Evolutionary conservation across 2,113 vertebrate genomes (phyloP).

Genomic region (Leucopternis melanops): DNA sequence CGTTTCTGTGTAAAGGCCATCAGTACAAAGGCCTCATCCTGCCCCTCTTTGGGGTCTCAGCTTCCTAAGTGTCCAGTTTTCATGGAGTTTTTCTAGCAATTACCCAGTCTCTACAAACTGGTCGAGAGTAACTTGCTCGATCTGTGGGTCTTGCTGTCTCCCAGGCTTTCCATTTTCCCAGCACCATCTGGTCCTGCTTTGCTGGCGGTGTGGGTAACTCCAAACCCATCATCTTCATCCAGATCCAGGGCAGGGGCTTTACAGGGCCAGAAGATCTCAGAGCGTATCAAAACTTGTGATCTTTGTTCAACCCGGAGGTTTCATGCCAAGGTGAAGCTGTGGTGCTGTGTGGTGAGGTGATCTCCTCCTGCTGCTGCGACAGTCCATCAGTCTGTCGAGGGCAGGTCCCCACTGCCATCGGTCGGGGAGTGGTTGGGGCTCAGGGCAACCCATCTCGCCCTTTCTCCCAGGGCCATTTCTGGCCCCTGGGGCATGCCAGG

Average conservation of each 20-base stretch:
- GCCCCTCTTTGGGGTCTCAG: neutral
- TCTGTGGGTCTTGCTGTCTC: neutral
- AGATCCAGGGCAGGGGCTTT: neutral
- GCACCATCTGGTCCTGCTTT: neutral
- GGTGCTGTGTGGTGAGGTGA: neutral
- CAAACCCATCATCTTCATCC: neutral
- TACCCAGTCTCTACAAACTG: neutral
- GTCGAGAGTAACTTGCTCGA: neutral
- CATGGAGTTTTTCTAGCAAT: neutral
- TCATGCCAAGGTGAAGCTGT: neutral
- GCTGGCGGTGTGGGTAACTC: neutral
- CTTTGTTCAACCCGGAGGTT: neutral
- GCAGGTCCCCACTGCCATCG: fast-evolving
- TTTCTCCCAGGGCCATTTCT: neutral
- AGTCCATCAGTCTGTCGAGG: neutral
- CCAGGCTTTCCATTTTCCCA: neutral
- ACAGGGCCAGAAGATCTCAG: neutral
- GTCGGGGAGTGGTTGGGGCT: neutral
- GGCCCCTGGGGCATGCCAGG: neutral
- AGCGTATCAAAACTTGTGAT: neutral
- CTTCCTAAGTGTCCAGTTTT: neutral
- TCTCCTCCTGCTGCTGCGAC: neutral
- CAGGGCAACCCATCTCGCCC: neutral
- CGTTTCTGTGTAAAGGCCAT: neutral
- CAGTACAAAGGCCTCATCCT: neutral